phyloP scores from a whole-genome alignment of 2,888 invertebrate species.

The Chrysolina americana region DNA sequence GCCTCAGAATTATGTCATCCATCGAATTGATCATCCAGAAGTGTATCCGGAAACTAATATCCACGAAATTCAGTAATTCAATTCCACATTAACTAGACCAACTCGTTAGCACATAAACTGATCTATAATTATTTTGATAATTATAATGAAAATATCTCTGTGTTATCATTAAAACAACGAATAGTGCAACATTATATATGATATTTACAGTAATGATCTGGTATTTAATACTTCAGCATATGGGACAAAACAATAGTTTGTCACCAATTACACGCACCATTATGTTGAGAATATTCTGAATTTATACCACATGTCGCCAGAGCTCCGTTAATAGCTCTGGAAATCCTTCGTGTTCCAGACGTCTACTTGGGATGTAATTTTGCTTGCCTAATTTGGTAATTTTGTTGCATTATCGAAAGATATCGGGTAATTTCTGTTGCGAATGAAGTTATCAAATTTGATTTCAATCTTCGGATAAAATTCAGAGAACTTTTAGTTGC shows the following conservation, averaged over 20 bases:
- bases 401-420: conserved; percentile 25
- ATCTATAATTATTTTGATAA: background rate
- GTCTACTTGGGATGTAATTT: conserved; percentile 29
- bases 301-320: conserved; percentile 29
- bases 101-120: background rate
- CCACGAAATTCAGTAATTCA: too few species aligned
- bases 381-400: conserved; percentile 24
- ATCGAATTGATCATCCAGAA: too few species aligned
- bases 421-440: conserved; percentile 3
- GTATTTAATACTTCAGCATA: conserved; percentile 15
- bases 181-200: background rate
- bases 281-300: conserved; percentile 24
- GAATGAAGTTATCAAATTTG: background rate
- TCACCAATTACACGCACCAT: conserved; percentile 14
- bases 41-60: too few species aligned
- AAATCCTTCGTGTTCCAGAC: conserved; percentile 21
- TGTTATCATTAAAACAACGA: background rate
- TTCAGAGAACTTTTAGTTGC: background rate
- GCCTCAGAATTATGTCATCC: too few species aligned
- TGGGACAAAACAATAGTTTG: conserved; percentile 14
- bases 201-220: conserved; percentile 7
- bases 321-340: conserved; percentile 29
- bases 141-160: background rate
- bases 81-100: background rate
- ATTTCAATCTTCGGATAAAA: background rate